Conservation (phyloP, 2,113 vertebrate genomes). For the Lutjanus erythropterus region DNA sequence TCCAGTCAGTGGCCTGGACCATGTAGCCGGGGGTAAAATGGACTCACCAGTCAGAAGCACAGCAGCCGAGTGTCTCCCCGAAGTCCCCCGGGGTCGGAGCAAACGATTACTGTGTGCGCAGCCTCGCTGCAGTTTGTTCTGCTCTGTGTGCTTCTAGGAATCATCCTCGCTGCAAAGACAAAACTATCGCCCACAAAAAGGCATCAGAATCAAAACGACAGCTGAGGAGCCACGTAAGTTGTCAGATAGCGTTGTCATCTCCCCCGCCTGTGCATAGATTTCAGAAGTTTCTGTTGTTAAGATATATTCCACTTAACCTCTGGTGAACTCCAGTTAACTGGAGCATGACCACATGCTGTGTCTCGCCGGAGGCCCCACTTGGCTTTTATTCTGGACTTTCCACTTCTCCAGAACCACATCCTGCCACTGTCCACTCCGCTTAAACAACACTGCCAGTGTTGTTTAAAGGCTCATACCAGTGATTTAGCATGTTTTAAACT, state of each 20-base stretch:
- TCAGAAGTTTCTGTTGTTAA: conserved; percentile 48
- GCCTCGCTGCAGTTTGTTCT: conserved; percentile 55
- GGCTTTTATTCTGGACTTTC: conserved; percentile 57
- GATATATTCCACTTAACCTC: conserved; percentile 64
- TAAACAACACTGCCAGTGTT: not conserved
- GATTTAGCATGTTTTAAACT: not conserved
- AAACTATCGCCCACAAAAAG: conserved; percentile 33
- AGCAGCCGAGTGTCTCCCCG: conserved; percentile 51
- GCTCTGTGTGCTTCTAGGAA: conserved; percentile 43
- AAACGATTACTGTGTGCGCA: conserved; percentile 51
- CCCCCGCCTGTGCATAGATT: conserved; percentile 35
- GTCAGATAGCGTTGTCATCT: conserved; percentile 33
- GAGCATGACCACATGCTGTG: conserved; percentile 57
- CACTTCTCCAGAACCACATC: conserved; percentile 53
- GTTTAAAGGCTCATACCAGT: conserved; percentile 8
- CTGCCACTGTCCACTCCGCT: conserved; percentile 49
- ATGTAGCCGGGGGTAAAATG: conserved; percentile 65
- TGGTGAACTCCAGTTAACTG: conserved; percentile 66
- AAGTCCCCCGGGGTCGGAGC: conserved; percentile 54
- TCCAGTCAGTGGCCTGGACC: conserved; percentile 69
- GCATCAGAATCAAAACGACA: conserved; percentile 45
- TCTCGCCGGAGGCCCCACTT: conserved; percentile 43
- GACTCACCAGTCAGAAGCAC: conserved; percentile 63
- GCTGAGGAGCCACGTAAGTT: conserved; percentile 36
- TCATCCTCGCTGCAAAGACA: conserved; percentile 24